phyloP scores from a whole-genome alignment of 2,888 invertebrate species.

The Agonum fuliginosum region DNA sequence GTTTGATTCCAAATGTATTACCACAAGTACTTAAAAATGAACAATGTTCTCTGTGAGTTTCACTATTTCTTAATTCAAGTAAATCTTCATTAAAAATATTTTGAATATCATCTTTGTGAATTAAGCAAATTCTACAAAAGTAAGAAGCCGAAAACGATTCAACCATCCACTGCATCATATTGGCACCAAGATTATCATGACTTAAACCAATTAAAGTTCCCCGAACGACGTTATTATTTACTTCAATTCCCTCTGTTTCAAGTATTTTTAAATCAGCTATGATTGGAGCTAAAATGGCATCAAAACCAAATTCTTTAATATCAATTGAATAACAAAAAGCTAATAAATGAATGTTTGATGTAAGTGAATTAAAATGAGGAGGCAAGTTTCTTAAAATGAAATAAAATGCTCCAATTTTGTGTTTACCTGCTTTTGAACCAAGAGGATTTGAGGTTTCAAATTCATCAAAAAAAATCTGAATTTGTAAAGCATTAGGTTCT shows the following conservation, averaged over 20 bases:
- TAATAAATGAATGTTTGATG: slow-evolving; percentile 47
- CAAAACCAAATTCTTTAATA: not conserved
- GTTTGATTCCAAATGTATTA: slow-evolving; percentile 53
- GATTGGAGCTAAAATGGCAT: slow-evolving; percentile 46
- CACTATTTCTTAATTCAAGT: not conserved
- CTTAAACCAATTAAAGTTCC: slow-evolving; percentile 60
- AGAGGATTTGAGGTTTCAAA: slow-evolving; percentile 55
- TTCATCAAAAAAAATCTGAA: slow-evolving; percentile 60
- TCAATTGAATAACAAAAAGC: not conserved
- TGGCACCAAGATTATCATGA: slow-evolving; percentile 63
- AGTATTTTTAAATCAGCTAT: slow-evolving; percentile 52
- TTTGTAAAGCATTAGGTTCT: too few species aligned
- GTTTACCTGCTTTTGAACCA: slow-evolving; percentile 58
- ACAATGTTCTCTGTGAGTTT: slow-evolving; percentile 18
- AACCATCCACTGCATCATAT: slow-evolving; percentile 62
- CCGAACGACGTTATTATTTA: slow-evolving; percentile 12
- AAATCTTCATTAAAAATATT: slow-evolving; percentile 41
- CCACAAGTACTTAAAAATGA: not conserved
- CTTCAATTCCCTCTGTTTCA: slow-evolving; percentile 47
- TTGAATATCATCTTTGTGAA: slow-evolving; percentile 48
- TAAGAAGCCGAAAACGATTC: slow-evolving; percentile 64
- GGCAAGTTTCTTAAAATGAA: slow-evolving; percentile 54
- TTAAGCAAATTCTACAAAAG: slow-evolving; percentile 63
- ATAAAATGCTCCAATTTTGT: slow-evolving; percentile 60
- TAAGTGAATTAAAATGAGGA: slow-evolving; percentile 38